These are phyloP conservation scores for Danio aesculapii DNA, from an alignment of 2,797 vertebrate genomes.

Conservation along the genomic window DNA sequence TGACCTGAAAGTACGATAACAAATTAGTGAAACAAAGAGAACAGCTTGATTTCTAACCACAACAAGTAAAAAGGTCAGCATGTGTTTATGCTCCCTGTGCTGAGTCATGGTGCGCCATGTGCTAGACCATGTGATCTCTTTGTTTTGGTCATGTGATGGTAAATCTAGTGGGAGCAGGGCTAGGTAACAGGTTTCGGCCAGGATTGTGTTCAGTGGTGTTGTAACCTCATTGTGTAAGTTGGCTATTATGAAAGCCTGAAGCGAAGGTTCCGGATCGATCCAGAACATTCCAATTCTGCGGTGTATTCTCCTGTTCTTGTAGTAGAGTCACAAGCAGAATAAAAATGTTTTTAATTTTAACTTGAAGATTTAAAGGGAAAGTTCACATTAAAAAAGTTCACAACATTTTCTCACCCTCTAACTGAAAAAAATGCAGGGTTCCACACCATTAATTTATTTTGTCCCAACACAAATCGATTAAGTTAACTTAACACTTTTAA, in stretches of 20 bases:
- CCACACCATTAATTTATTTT: no score
- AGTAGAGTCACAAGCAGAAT: neutral
- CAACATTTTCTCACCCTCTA: neutral
- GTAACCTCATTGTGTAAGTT: slow-evolving; percentile 56
- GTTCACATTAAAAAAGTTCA: neutral
- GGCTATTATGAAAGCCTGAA: slow-evolving; percentile 44
- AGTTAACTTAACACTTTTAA: no score
- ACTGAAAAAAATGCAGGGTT: no score
- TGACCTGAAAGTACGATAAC: neutral
- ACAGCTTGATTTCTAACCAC: slow-evolving; percentile 35
- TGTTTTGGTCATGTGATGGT: slow-evolving; percentile 59
- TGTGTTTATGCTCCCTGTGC: slow-evolving; percentile 43
- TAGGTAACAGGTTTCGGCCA: slow-evolving; percentile 42
- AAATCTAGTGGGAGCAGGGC: slow-evolving; percentile 31
- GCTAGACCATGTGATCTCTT: slow-evolving; percentile 52
- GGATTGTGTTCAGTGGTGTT: slow-evolving; percentile 50
- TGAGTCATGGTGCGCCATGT: slow-evolving; percentile 54
- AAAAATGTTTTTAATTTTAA: no score
- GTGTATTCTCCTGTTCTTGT: neutral
- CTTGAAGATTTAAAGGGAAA: neutral
- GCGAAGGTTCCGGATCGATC: neutral
- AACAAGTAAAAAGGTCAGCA: slow-evolving; percentile 19
- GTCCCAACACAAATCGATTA: no score
- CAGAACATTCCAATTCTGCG: slow-evolving; percentile 6
- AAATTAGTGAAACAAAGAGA: slow-evolving; percentile 9